Evolutionary conservation across 2,888 invertebrate genomes (phyloP).

Genomic region (Eretmocerus hayati): DNA sequence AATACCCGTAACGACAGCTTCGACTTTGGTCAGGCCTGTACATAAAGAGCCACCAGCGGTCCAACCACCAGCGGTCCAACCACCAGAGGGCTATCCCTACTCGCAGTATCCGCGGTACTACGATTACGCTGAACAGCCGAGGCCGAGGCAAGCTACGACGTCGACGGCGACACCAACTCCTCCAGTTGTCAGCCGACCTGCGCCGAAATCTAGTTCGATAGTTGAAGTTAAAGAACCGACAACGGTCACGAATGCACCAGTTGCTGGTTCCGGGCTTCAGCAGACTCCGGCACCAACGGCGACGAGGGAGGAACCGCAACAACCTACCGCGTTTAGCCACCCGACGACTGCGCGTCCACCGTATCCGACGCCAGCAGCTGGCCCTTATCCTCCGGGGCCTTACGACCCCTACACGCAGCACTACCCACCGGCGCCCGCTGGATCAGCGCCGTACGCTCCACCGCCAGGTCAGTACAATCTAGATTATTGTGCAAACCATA

Average conservation of each 20-base stretch:
- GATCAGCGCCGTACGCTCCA: slow-evolving; percentile 41
- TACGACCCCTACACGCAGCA: slow-evolving; percentile 44
- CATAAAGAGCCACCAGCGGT: slow-evolving; percentile 1
- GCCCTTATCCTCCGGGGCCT: slow-evolving; percentile 41
- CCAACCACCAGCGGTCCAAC: slow-evolving; percentile 1
- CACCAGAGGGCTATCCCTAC: slow-evolving; percentile 41
- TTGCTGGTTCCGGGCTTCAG: background rate
- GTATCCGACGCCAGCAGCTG: slow-evolving; percentile 32
- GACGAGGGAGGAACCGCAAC: slow-evolving; percentile 35
- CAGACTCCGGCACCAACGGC: background rate
- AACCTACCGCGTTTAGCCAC: slow-evolving; percentile 42
- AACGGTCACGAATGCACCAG: slow-evolving; percentile 19
- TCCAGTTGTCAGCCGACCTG: background rate
- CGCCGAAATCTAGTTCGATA: background rate
- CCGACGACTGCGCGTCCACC: slow-evolving; percentile 34
- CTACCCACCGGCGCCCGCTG: slow-evolving; percentile 40
- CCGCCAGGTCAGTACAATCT: too few species aligned
- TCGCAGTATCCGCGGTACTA: slow-evolving; percentile 43
- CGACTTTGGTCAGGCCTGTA: background rate
- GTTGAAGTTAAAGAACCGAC: slow-evolving; percentile 22
- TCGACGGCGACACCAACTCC: slow-evolving; percentile 36
- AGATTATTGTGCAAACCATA: too few species aligned
- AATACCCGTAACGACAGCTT: background rate
- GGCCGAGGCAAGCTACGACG: slow-evolving; percentile 40
- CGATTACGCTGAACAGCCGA: slow-evolving; percentile 37